phyloP scores from a whole-genome alignment of 1,140 invertebrate genomes.

The Grapholita molesta region DNA sequence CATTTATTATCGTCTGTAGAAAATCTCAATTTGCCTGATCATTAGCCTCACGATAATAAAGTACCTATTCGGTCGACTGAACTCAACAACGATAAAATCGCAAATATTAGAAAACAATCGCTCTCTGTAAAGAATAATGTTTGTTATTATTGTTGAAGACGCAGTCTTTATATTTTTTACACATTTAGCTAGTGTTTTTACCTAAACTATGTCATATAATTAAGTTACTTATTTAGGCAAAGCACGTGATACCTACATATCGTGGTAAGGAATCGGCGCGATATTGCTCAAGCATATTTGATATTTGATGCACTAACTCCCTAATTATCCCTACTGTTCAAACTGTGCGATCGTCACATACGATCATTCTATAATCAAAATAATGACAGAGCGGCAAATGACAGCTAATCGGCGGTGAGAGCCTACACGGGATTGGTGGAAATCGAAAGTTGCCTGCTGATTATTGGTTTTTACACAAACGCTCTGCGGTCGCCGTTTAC shows the following conservation, averaged over 20 bases:
- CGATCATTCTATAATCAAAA: background rate
- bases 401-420: conserved; percentile 40
- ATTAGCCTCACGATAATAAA: background rate
- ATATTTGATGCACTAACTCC: background rate
- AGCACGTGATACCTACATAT: background rate
- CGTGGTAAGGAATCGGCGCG: background rate
- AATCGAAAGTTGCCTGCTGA: conserved; percentile 50
- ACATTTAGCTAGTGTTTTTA: no score
- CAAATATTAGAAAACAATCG: no score
- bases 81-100: no score
- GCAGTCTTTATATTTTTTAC: no score
- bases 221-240: background rate
- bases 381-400: conserved; percentile 1
- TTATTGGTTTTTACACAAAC: conserved; percentile 34
- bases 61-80: background rate
- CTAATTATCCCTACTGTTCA: background rate
- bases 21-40: background rate
- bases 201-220: background rate
- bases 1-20: conserved; percentile 4
- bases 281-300: background rate
- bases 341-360: background rate
- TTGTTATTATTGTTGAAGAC: no score
- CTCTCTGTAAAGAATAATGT: no score
- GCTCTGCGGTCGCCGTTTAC: conserved; percentile 1
- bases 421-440: conserved; percentile 41